phyloP scores from a whole-genome alignment of 2,888 invertebrate species.

The Dicyrtomina minuta region DNA sequence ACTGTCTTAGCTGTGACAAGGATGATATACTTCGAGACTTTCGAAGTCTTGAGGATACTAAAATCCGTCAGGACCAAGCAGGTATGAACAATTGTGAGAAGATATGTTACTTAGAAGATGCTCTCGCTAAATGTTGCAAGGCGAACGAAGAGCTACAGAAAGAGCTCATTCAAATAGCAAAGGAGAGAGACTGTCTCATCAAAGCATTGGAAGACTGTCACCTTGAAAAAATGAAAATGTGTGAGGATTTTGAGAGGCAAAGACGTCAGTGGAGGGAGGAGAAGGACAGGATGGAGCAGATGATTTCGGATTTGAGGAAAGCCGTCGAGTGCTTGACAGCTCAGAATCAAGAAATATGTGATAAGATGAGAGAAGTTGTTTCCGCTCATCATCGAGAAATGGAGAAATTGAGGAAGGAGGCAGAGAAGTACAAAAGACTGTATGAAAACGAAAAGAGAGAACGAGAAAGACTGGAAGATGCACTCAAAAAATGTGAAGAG shows the following conservation, averaged over 20 bases:
- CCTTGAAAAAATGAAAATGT: constrained; percentile 11
- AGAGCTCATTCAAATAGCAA: constrained; percentile 29
- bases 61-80: neutral
- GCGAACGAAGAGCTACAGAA: constrained; percentile 39
- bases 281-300: constrained; percentile 28
- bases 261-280: constrained; percentile 29
- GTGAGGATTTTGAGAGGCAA: constrained; percentile 34
- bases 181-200: neutral
- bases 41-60: constrained; percentile 27
- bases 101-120: constrained; percentile 39
- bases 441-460: constrained; percentile 36
- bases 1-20: constrained; percentile 36
- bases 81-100: neutral
- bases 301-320: constrained; percentile 37
- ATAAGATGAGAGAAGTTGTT: constrained; percentile 41
- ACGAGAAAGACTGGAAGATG: constrained; percentile 10
- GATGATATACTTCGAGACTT: constrained; percentile 21
- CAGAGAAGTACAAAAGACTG: constrained; percentile 33
- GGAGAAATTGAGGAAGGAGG: constrained; percentile 39
- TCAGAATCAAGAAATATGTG: constrained; percentile 41
- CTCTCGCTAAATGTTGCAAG: constrained; percentile 45
- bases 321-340: constrained; percentile 33
- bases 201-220: neutral
- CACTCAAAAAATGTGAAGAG: constrained; percentile 7
- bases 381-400: constrained; percentile 46